Percentiles rank a stretch among this genome's conserved stretches.
Conservation (phyloP, 1,140 invertebrate genomes). For the Harpegnathos saltator region DNA sequence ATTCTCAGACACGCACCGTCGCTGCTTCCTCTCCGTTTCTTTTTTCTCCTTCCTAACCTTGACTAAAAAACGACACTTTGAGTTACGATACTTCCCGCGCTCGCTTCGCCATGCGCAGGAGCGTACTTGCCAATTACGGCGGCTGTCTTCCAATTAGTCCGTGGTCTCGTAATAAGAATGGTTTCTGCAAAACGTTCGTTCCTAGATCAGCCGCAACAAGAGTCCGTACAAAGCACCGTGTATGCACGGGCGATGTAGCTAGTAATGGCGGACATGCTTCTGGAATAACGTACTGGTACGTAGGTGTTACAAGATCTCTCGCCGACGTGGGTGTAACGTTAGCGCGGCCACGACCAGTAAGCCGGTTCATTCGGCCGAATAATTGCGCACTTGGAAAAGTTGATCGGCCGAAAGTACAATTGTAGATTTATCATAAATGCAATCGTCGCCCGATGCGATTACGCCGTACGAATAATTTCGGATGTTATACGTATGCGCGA, state of each 20-base stretch:
- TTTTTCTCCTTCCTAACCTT: conserved; percentile 58
- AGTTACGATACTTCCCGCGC: conserved; percentile 65
- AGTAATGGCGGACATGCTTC: conserved; percentile 66
- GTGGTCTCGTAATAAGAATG: conserved; percentile 51
- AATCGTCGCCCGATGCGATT: neutral
- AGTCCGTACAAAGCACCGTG: conserved; percentile 10
- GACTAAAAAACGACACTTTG: conserved; percentile 26
- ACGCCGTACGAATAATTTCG: conserved; percentile 18
- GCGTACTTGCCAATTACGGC: conserved; percentile 56
- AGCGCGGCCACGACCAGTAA: neutral
- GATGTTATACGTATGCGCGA: neutral
- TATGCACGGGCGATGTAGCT: conserved; percentile 19
- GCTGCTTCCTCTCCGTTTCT: conserved; percentile 38
- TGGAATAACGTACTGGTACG: conserved; percentile 67
- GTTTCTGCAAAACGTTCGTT: conserved; percentile 39
- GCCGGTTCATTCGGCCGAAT: neutral
- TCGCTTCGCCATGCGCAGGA: neutral
- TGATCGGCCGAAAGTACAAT: neutral
- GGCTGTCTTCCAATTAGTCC: conserved; percentile 64
- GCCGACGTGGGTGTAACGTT: conserved; percentile 59
- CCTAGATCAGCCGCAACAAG: conserved; percentile 72
- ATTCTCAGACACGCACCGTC: conserved; percentile 23
- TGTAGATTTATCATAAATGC: neutral
- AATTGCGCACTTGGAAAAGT: neutral
- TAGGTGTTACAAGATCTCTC: conserved; percentile 63